phyloP scores from a whole-genome alignment of 2,113 vertebrate genomes.

The Gallinago jamesoni region DNA sequence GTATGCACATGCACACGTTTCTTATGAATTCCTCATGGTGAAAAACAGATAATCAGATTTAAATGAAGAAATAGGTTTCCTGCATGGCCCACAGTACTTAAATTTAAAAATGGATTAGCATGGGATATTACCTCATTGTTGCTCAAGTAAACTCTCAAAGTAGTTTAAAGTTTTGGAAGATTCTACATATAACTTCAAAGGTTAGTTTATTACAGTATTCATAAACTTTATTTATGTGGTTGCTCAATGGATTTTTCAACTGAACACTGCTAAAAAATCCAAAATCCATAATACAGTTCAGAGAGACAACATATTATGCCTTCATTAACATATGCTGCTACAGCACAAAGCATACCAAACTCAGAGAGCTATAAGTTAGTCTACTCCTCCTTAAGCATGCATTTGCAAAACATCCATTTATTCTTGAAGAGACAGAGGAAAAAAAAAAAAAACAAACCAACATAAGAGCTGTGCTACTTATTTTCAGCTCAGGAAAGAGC shows the following conservation, averaged over 20 bases:
- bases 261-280: background rate
- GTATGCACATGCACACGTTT: background rate
- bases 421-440: background rate
- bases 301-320: background rate
- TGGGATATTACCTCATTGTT: background rate
- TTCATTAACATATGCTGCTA: background rate
- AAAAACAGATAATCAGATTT: background rate
- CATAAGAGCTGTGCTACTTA: background rate
- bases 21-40: background rate
- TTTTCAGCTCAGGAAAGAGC: background rate
- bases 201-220: background rate
- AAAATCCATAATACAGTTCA: background rate
- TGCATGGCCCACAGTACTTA: background rate
- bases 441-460: background rate
- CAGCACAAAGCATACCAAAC: background rate
- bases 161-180: background rate
- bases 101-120: background rate
- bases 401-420: constrained; percentile 1
- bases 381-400: background rate
- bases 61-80: background rate
- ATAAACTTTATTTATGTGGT: background rate
- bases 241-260: background rate
- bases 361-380: background rate
- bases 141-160: background rate
- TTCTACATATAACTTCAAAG: background rate